phyloP scores from a whole-genome alignment of 2,113 vertebrate genomes.

The Addax nasomaculatus region DNA sequence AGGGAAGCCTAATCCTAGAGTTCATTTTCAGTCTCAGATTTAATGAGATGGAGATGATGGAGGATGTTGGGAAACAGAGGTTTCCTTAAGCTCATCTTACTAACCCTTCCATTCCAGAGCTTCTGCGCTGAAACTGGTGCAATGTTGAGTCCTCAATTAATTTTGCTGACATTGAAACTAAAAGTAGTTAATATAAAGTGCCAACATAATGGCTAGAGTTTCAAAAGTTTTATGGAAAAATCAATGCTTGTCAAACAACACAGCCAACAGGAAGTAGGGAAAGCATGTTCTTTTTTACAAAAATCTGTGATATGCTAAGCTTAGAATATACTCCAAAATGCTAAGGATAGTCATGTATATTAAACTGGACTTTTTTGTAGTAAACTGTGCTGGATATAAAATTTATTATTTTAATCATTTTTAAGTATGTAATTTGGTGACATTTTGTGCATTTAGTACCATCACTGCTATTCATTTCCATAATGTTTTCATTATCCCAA shows the following conservation, averaged over 20 bases:
- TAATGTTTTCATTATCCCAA: neutral
- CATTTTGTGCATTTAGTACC: neutral
- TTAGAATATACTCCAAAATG: neutral
- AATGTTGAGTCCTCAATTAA: neutral
- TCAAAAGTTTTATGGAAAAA: constrained; percentile 33
- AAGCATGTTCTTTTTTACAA: neutral
- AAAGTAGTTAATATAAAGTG: constrained; percentile 42
- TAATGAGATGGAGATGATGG: neutral
- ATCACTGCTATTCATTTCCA: neutral
- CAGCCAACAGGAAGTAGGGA: neutral
- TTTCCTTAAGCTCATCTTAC: neutral
- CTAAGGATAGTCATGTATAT: neutral
- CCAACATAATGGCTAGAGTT: neutral
- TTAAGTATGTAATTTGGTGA: neutral
- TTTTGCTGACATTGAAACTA: constrained; percentile 36
- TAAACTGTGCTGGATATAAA: neutral
- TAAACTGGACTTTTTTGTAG: neutral
- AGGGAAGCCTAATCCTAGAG: neutral
- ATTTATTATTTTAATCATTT: neutral
- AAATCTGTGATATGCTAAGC: neutral
- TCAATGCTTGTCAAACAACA: constrained; percentile 23
- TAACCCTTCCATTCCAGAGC: neutral
- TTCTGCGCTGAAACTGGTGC: neutral
- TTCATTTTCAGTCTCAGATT: constrained; percentile 4
- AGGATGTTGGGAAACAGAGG: neutral